A percentile compares a stretch with the other conserved stretches of the same genome.
Conservation (phyloP, 2,797 vertebrate species). For the Gymnothorax javanicus region DNA sequence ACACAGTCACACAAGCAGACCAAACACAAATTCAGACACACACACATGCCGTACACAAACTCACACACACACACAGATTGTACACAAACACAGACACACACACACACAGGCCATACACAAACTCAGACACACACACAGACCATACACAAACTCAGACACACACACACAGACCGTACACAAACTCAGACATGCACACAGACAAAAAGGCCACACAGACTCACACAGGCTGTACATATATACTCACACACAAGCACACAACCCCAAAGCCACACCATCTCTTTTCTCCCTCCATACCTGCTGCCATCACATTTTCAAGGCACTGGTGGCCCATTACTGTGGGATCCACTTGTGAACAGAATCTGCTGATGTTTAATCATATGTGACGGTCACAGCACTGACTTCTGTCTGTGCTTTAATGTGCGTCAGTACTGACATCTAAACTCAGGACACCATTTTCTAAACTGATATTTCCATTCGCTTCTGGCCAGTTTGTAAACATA, state of each 20-base stretch:
- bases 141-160: neutral
- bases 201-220: neutral
- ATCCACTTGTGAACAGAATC: neutral
- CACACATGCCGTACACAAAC: neutral
- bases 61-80: neutral
- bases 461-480: conserved; percentile 57
- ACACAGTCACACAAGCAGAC: neutral
- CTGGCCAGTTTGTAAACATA: conserved; percentile 51
- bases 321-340: neutral
- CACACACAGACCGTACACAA: neutral
- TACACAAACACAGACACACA: neutral
- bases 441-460: conserved; percentile 41
- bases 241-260: neutral
- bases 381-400: neutral
- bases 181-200: neutral
- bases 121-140: neutral
- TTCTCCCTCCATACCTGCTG: neutral
- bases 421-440: conserved; percentile 33
- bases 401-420: conserved; percentile 14
- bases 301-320: neutral
- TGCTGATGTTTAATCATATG: neutral
- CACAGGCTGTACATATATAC: neutral
- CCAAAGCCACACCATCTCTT: neutral
- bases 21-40: neutral
- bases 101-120: neutral